Base-by-base conservation (phyloP, 2,113 vertebrate genomes). In the Charina bottae region DNA sequence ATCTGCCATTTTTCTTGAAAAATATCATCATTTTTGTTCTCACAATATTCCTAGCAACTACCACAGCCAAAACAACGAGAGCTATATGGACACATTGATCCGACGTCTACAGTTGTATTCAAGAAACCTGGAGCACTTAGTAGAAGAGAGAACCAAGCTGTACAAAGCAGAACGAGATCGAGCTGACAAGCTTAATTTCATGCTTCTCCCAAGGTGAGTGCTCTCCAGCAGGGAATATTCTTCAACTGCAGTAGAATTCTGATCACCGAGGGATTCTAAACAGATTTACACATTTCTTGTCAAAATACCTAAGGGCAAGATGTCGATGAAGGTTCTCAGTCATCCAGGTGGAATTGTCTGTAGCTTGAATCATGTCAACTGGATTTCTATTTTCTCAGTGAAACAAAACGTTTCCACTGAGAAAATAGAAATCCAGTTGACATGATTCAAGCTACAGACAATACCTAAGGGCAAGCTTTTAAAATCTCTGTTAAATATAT, bases 1-100 rank as follows among this genome's bases (percentile, higher is more conserved):
- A 89, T 91, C 93, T 89, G 53, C 6, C 26, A 64, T 28, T 58
- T 90, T 83, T 72, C 93, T 59, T 93, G 23, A 33, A 58, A 84
- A 42, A 2, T 88, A n/a, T n/a, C 64, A 91, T 1, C 64, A 91
- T 1, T 24, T 23, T 87, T 90, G 62, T 56, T 72, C 90, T 94
- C 92, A 46, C 93, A 28, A 90, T 93, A 23, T 88, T 91, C 0
- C 0, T 96, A 99, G 99, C 95, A 98, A 98, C 94, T 97, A 98
- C 90, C 98, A 99, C 59, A 98, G 98, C 94, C 98, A 99, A 93
- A 98, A 97, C 92, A 99, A 96, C 72, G 98, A 99, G 96, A 99
- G 98, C 28, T 99, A 99, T 95, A 99, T 99, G 99, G 99, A 99
- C 95, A 99, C 99, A 68, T 97, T 99, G 96, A 99, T 99, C 95